Evolutionary conservation across 2,888 invertebrate genomes (phyloP).

Genomic region (Dione juno): DNA sequence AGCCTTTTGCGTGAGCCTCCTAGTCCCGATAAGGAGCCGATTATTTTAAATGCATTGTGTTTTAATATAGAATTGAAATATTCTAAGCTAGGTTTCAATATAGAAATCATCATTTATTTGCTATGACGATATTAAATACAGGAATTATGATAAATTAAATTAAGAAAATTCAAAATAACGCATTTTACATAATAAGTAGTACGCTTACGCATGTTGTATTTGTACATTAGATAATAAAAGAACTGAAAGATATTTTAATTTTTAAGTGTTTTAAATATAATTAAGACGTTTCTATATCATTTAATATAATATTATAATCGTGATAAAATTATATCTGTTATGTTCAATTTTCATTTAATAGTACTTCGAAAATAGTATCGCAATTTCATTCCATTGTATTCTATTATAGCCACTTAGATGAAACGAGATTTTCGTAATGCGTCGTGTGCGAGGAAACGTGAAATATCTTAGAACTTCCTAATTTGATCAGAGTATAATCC

Average conservation of each 20-base stretch:
- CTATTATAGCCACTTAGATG: conserved; percentile 50
- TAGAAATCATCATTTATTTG: background rate
- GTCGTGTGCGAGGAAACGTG: conserved; percentile 60
- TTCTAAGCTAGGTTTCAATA: background rate
- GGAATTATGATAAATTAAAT: too few species aligned
- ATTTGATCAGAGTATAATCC: conserved; percentile 74
- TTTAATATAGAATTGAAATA: conserved; percentile 5
- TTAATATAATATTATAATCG: background rate
- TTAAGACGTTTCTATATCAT: background rate
- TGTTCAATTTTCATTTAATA: conserved; percentile 15
- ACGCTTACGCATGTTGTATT: too few species aligned
- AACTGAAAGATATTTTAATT: too few species aligned
- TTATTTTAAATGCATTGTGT: conserved; percentile 23
- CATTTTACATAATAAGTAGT: too few species aligned
- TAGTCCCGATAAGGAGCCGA: conserved; percentile 29
- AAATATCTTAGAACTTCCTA: conserved; percentile 68
- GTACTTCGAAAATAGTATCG: conserved; percentile 11
- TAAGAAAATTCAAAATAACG: too few species aligned
- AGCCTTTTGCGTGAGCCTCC: conserved; percentile 27
- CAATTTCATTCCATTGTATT: conserved; percentile 42
- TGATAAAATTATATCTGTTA: background rate
- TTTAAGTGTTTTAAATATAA: background rate
- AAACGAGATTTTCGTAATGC: conserved; percentile 57
- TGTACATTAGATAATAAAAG: background rate
- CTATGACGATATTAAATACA: too few species aligned